Evolutionary conservation across 2,113 vertebrate genomes (phyloP), one percentile per base, ranked within the genome.

Genomic region (Plectropomus leopardus): DNA sequence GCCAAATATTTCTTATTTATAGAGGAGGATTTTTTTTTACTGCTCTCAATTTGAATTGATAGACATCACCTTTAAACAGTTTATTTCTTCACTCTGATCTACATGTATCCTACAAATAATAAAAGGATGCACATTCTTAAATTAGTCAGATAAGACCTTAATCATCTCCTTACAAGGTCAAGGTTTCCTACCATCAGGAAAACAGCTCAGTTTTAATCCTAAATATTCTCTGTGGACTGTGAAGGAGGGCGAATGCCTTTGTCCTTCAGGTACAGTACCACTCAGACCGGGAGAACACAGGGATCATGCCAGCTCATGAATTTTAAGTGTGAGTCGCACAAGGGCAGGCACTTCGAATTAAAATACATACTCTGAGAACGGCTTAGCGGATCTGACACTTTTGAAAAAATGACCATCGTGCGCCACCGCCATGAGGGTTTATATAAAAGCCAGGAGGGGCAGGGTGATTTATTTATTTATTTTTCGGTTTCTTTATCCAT

Each of bases 261-360:
- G 72, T 87, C 80, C 78, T 75, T 81, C 61, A 91, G 72, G 50
- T 84, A 54, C 71, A 50, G 66, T 17, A 24, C 6, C 71, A 55
- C 53, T 63, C 55, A 85, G 71, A 85, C 61, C 64, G 15, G 47
- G 19, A 60, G 66, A 77, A 78, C 54, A 54, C 21, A 19, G 75
- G 26, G 54, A 55, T 78, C 73, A 67, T 64, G 58, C 72, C 23
- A 76, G 57, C 73, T 86, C 78, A 90, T 92, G 72, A 86, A 91
- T 92, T 84, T 87, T 71, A 92, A 91, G 54, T 84, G 78, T 0
- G 28, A 59, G 58, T 4, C 53, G 55, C 54, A 88, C 58, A 73
- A 83, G 82, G 85, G 55, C 83, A 71, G 61, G 24, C 72, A 16
- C 53, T 74, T 13, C 72, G 77, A 83, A 86, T 84, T 70, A 70